Conservation (phyloP, 1,140 invertebrate genomes). For the Battus philenor region DNA sequence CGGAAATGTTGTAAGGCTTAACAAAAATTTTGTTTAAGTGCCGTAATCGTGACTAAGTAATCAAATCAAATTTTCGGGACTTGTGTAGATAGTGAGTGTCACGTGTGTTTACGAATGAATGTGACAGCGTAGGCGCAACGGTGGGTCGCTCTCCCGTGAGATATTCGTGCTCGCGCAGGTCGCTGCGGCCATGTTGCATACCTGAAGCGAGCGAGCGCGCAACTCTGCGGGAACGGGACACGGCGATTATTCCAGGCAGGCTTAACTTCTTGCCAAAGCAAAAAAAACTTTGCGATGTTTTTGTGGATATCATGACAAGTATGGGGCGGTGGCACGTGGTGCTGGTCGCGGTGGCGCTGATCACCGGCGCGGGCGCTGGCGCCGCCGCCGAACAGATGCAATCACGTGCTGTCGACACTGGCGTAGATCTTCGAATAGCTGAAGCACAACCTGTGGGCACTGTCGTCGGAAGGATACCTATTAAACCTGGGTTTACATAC, state of each 20-base stretch:
- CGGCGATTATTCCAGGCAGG: constrained; percentile 45
- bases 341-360: constrained; percentile 66
- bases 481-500: constrained; percentile 91
- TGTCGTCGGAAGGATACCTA: constrained; percentile 89
- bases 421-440: constrained; percentile 88
- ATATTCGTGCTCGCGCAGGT: constrained; percentile 70
- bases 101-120: constrained; percentile 72
- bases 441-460: constrained; percentile 90
- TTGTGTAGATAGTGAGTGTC: constrained; percentile 58
- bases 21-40: constrained; percentile 4
- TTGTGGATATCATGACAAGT: constrained; percentile 58
- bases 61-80: constrained; percentile 24
- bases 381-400: constrained; percentile 83
- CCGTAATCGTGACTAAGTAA: constrained; percentile 22
- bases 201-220: constrained; percentile 65
- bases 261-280: constrained; percentile 47
- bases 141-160: constrained; percentile 67
- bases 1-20: constrained; percentile 18
- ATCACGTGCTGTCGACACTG: constrained; percentile 89
- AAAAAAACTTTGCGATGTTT: constrained; percentile 53
- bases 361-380: constrained; percentile 47
- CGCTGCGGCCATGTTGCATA: constrained; percentile 72
- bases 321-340: constrained; percentile 70
- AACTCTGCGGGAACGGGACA: constrained; percentile 68
- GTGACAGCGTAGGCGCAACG: constrained; percentile 69